A percentile compares a stretch with the other conserved stretches of the same genome.
Evolutionary conservation across 1,140 invertebrate genomes (phyloP).

Genomic region (Mycetomoellerius zeteki): DNA sequence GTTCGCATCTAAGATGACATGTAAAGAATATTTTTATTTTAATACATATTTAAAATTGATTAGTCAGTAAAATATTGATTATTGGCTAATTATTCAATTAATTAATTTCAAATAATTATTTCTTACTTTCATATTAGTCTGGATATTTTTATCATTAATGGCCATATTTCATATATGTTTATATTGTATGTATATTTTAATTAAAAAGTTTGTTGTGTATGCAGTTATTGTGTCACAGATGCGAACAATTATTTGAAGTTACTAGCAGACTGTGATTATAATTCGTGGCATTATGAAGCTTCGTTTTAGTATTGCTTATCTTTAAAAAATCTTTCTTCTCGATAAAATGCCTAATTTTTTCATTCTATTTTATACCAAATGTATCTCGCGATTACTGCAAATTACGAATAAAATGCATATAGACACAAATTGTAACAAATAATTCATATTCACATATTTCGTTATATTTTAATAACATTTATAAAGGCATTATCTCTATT

Average conservation of each 20-base stretch:
- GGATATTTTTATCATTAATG: slow-evolving; percentile 16
- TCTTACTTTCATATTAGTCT: slow-evolving; percentile 1
- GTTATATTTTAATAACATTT: slow-evolving; percentile 22
- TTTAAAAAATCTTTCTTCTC: slow-evolving; percentile 12
- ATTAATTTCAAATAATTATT: not conserved
- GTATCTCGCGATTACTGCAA: slow-evolving; percentile 44
- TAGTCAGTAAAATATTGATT: not conserved
- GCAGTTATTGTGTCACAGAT: not conserved
- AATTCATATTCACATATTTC: not conserved
- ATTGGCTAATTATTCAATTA: not conserved
- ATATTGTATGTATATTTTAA: slow-evolving; percentile 7
- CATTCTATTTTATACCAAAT: slow-evolving; percentile 17
- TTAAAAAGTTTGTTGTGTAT: not conserved
- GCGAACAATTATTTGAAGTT: slow-evolving; percentile 9
- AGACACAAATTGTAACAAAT: slow-evolving; percentile 4
- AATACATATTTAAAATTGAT: not conserved
- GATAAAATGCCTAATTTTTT: slow-evolving; percentile 29
- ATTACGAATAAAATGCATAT: not conserved
- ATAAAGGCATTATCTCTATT: not conserved
- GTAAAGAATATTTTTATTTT: not conserved
- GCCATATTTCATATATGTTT: not conserved
- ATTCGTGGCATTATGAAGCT: not conserved
- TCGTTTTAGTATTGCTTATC: slow-evolving; percentile 19
- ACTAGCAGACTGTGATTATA: slow-evolving; percentile 23
- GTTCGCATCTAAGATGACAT: not conserved